Evolutionary conservation across 2,113 vertebrate genomes (phyloP).

Genomic region (Chlamydotis undulata): DNA sequence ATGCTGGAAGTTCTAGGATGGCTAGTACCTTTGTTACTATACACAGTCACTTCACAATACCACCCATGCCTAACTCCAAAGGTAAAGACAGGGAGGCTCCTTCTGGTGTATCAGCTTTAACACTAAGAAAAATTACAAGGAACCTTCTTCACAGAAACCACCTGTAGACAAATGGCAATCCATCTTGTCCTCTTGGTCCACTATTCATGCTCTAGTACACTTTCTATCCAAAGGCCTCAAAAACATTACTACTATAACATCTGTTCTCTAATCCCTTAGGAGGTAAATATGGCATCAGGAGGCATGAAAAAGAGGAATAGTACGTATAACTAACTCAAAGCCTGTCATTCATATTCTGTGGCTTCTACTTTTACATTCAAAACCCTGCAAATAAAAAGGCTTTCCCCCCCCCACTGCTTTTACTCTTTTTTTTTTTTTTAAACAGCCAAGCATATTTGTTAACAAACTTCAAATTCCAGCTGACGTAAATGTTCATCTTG

Average conservation of each 20-base stretch:
- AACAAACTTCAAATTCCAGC: not conserved
- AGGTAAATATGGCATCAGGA: not conserved
- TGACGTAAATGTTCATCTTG: not conserved
- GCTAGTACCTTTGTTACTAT: not conserved
- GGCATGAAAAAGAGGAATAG: not conserved
- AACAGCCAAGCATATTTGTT: not conserved
- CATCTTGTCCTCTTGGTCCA: not conserved
- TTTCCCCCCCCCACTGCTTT: not conserved
- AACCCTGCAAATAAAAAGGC: not conserved
- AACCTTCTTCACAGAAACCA: not conserved
- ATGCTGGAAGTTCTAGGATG: not conserved
- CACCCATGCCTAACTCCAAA: accelerated
- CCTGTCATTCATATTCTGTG: not conserved
- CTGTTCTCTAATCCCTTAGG: not conserved
- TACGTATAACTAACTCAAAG: not conserved
- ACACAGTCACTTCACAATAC: not conserved
- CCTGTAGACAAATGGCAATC: not conserved
- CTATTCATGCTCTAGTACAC: not conserved
- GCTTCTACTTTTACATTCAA: not conserved
- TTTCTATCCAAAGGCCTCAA: not conserved
- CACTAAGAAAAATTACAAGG: not conserved
- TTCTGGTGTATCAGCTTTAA: not conserved
- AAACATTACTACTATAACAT: not conserved
- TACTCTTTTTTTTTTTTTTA: not conserved
- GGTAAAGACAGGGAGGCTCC: not conserved